Evolutionary conservation across 2,888 invertebrate species (phyloP).

Genomic region (Acanthococcus lagerstroemiae): DNA sequence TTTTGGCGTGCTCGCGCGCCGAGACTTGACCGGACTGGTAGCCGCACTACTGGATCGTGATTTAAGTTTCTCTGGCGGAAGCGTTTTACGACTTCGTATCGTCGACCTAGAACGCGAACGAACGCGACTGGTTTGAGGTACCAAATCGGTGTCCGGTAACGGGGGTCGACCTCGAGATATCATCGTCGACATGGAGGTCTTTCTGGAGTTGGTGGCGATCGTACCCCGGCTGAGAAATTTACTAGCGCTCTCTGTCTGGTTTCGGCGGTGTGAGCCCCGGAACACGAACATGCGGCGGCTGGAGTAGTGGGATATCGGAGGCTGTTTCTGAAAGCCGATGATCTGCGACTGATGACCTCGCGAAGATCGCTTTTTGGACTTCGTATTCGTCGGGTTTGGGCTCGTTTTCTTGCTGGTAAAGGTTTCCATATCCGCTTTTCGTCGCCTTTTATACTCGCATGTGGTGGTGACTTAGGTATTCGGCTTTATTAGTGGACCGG

Average conservation of each 20-base stretch:
- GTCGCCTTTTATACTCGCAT: too few relatives aligned
- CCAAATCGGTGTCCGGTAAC: not conserved
- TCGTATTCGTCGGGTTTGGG: too few relatives aligned
- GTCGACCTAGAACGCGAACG: not conserved
- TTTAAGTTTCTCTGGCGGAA: too few relatives aligned
- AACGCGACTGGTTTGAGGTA: not conserved
- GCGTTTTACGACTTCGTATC: not conserved
- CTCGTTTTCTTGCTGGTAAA: too few relatives aligned
- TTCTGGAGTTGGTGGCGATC: not conserved
- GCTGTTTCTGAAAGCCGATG: too few relatives aligned
- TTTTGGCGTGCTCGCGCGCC: too few relatives aligned
- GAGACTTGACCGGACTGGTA: not conserved
- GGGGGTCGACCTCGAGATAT: not conserved
- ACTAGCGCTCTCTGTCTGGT: not conserved
- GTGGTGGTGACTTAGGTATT: too few relatives aligned
- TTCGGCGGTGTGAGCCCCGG: not conserved
- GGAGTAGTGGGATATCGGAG: not conserved
- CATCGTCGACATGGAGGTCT: not conserved
- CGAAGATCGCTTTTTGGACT: too few relatives aligned
- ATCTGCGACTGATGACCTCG: too few relatives aligned
- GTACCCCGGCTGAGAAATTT: not conserved
- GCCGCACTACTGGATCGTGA: not conserved
- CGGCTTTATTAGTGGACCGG: too few relatives aligned
- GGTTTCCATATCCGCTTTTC: too few relatives aligned
- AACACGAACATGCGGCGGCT: slow-evolving; percentile 7